Conservation (phyloP, 1,140 invertebrate genomes). For the Drosophila serrata region DNA sequence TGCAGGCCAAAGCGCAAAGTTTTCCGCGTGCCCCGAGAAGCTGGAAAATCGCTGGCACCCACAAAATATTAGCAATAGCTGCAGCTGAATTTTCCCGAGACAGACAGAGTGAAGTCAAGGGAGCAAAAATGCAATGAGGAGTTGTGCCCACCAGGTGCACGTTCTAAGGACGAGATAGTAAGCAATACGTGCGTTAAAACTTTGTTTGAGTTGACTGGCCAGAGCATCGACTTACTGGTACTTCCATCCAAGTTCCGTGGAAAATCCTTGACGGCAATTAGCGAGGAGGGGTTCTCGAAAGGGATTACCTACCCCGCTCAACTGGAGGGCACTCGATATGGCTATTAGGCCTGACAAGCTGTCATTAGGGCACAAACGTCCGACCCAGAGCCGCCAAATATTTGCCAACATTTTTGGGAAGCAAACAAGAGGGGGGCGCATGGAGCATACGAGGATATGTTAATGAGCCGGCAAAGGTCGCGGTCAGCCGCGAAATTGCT, state of each 20-base stretch:
- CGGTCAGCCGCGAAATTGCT: constrained; percentile 37
- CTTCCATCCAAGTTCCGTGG: neutral
- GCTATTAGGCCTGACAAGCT: constrained; percentile 74
- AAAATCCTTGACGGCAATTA: constrained; percentile 59
- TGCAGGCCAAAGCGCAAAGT: constrained; percentile 54
- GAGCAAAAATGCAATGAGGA: constrained; percentile 11
- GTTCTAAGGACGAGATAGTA: constrained; percentile 10
- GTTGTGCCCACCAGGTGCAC: constrained; percentile 30
- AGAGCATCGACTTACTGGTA: constrained; percentile 27
- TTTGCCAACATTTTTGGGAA: constrained; percentile 61
- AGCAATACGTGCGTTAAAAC: constrained; percentile 37
- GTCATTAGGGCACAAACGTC: constrained; percentile 52
- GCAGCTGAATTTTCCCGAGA: constrained; percentile 3
- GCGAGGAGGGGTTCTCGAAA: constrained; percentile 25
- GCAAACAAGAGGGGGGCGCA: constrained; percentile 42
- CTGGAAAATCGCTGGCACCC: neutral
- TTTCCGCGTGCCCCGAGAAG: constrained; percentile 53
- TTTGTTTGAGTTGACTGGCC: constrained; percentile 40
- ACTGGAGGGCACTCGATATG: constrained; percentile 62
- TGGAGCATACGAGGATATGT: constrained; percentile 19
- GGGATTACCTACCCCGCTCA: constrained; percentile 57
- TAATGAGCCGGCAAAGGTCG: constrained; percentile 29
- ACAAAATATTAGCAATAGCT: constrained; percentile 12
- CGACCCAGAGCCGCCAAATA: constrained; percentile 55
- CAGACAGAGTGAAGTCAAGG: constrained; percentile 11